Evolutionary conservation across 2,888 invertebrate species (phyloP).

Genomic region (Eledona agricola): DNA sequence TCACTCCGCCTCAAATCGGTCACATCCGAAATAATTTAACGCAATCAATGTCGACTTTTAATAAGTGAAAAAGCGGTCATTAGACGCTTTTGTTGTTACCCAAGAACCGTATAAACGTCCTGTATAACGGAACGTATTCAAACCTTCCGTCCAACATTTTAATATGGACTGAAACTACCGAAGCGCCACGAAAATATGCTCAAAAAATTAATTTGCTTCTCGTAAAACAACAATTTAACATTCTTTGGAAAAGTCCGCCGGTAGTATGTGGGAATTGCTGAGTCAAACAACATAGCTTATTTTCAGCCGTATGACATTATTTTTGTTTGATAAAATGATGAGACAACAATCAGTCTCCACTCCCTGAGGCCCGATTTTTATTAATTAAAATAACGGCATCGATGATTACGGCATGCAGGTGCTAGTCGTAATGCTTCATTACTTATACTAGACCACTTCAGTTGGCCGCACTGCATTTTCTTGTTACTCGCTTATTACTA

Average conservation of each 20-base stretch:
- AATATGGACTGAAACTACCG: constrained; percentile 1
- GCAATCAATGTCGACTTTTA: constrained; percentile 19
- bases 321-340: too few relatives aligned
- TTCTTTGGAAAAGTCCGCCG: too few relatives aligned
- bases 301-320: too few relatives aligned
- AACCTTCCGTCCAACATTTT: constrained; percentile 1
- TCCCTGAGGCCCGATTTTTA: constrained; percentile 32
- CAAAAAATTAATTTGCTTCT: too few relatives aligned
- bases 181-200: too few relatives aligned
- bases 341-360: too few relatives aligned
- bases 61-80: constrained; percentile 26
- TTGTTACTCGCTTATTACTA: constrained; percentile 15
- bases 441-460: constrained; percentile 31
- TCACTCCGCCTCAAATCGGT: constrained; percentile 22
- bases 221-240: too few relatives aligned
- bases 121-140: constrained; percentile 28
- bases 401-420: constrained; percentile 39
- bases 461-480: constrained; percentile 20
- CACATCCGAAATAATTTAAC: constrained; percentile 29
- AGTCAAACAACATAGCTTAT: too few relatives aligned
- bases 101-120: constrained; percentile 31
- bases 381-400: constrained; percentile 43
- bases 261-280: too few relatives aligned
- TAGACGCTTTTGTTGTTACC: constrained; percentile 22
- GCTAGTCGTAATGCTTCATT: constrained; percentile 36